A percentile compares a stretch with the other conserved stretches of the same genome.
These are phyloP conservation scores for Glaucopsyche alexis DNA, from an alignment of 2,888 invertebrate species.

Conservation along the genomic window DNA sequence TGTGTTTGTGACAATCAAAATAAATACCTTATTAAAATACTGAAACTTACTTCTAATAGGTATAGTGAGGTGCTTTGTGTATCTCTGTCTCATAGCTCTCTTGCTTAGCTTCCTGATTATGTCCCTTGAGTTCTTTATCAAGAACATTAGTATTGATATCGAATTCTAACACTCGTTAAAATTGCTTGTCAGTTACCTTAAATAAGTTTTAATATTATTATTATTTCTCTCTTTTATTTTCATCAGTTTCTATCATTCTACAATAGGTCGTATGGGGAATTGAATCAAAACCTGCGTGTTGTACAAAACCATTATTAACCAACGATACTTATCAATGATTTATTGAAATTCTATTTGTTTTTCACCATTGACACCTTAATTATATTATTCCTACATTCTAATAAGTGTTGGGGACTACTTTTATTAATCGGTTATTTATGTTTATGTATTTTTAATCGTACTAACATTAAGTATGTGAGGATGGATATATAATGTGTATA, in stretches of 20 bases:
- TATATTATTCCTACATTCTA: neutral
- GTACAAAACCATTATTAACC: neutral
- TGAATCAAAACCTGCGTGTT: neutral
- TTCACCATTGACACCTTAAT: neutral
- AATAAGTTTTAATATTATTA: too few relatives aligned
- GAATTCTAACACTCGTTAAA: neutral
- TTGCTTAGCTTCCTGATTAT: slow-evolving; percentile 8
- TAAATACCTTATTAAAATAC: too few relatives aligned
- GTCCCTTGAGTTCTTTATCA: neutral
- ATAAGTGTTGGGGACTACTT: neutral
- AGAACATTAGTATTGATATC: neutral
- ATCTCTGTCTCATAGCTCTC: neutral
- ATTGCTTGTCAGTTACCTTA: neutral
- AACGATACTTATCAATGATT: neutral
- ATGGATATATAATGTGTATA: too few relatives aligned
- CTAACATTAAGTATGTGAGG: too few relatives aligned
- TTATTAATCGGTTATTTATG: too few relatives aligned
- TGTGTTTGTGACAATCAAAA: too few relatives aligned
- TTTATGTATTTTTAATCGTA: too few relatives aligned
- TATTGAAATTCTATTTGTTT: slow-evolving; percentile 2
- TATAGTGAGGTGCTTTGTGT: neutral
- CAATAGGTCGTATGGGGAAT: neutral
- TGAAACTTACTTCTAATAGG: neutral
- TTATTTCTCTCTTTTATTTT: neutral
- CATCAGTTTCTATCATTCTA: neutral